These are phyloP conservation scores for Cranoglanis bouderius DNA, from an alignment of 2,113 vertebrate genomes.

Conservation along the genomic window DNA sequence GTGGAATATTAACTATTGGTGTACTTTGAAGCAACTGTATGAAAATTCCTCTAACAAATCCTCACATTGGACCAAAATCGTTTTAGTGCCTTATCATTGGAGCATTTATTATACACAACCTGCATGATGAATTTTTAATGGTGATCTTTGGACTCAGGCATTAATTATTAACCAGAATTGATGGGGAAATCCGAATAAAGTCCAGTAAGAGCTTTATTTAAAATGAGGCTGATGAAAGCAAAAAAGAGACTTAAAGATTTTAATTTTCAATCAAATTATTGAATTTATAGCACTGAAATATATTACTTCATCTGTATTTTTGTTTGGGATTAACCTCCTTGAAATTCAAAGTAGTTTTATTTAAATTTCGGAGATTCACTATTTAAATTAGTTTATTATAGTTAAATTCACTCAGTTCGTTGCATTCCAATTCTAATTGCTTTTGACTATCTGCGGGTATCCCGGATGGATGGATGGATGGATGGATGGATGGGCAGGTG, in stretches of 20 bases:
- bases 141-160: constrained; percentile 28
- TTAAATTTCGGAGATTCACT: background rate
- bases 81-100: constrained; percentile 2
- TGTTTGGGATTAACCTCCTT: background rate
- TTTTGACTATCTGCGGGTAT: background rate
- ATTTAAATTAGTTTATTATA: background rate
- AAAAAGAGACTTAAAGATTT: background rate
- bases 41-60: background rate
- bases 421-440: background rate
- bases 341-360: background rate
- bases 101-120: constrained; percentile 47
- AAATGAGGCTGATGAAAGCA: background rate
- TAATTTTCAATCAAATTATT: background rate
- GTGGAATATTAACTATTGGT: background rate
- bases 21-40: background rate
- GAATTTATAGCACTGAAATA: background rate
- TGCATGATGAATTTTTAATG: constrained; percentile 47
- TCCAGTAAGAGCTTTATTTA: constrained; percentile 29
- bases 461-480: background rate
- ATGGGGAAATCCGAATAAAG: constrained; percentile 45
- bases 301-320: background rate
- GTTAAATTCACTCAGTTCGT: background rate
- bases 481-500: too few species aligned
- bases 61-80: background rate
- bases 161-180: constrained; percentile 52